Base-by-base conservation (phyloP, 2,797 vertebrate genomes). In the Psittacula echo region DNA sequence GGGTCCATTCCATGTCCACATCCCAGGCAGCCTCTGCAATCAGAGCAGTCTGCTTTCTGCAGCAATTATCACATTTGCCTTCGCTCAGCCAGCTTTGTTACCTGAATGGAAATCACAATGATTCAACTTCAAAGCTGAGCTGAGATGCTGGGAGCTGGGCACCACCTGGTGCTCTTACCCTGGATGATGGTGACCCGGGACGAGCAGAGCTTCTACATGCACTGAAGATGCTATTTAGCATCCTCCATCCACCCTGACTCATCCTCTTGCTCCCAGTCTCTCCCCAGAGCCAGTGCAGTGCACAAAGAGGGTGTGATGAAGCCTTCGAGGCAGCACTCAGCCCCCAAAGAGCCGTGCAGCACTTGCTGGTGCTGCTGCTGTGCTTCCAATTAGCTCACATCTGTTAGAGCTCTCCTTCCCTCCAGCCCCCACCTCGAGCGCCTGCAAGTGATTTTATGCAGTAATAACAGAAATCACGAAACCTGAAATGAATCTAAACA, bases 391-490 rank as follows among this genome's bases (percentile, higher is more conserved):
- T 97, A 97, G 75, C 91, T 67, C 94, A 95, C 96, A 98, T 97
- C 93, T 96, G 97, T 73, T 85, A 45, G 84, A 39, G 48, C 93
- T 91, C 77, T 84, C 75, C 87, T 24, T 15, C 48, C 37, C 60
- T 39, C 68, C 58, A 86, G 80, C 93, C 93, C 95, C 96, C 93
- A 84, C 90, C 96, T 89, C 78, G 7, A 94, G 90, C 1, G 91
- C 95, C 97, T 98, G 97, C 92, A 88, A 97, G 95, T 97, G 96
- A 97, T 97, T 97, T 97, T n/a, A 60, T 87, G 90, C 94, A 96
- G 96, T 91, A 97, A 97, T 97, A 97, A 97, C 94, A 96, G 94
- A 95, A 96, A 97, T 97, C 97, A 97, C 97, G 94, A 97, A 97
- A 95, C 93, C 96, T 87, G 92, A 97, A 96, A 95, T 96, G 96